A percentile compares a stretch with the other conserved stretches of the same genome.
Conservation (phyloP, 2,113 vertebrate genomes). For the Fulica atra region DNA sequence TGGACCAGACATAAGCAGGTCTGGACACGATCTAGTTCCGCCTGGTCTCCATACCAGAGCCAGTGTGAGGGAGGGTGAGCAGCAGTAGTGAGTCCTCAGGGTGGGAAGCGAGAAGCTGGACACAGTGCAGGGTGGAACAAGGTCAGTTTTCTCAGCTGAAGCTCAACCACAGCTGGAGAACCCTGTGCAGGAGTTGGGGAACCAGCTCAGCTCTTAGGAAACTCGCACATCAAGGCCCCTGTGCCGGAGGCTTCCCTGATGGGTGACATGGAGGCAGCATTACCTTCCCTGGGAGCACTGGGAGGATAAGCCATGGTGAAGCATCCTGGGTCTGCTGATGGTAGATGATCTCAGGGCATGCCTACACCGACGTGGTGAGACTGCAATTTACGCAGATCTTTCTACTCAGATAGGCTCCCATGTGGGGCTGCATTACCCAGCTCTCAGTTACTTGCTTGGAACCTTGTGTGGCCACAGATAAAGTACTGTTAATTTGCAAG, state of each 20-base stretch:
- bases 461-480: neutral
- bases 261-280: fast-evolving
- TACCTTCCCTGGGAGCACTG: neutral
- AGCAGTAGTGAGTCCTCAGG: neutral
- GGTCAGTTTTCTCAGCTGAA: neutral
- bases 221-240: neutral
- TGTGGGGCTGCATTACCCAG: neutral
- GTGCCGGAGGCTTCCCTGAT: neutral
- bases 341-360: neutral
- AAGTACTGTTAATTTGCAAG: neutral
- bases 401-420: neutral
- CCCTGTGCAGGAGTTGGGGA: neutral
- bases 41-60: neutral
- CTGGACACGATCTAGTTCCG: neutral
- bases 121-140: neutral
- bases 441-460: neutral
- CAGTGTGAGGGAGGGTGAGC: neutral
- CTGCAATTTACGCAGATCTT: neutral
- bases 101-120: neutral
- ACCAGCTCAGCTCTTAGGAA: neutral
- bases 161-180: neutral
- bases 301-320: neutral
- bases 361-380: neutral
- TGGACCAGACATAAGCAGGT: neutral
- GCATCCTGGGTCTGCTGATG: neutral